These are phyloP conservation scores for Oreochromis tanganicae DNA, from an alignment of 2,113 vertebrate species.

Conservation along the genomic window DNA sequence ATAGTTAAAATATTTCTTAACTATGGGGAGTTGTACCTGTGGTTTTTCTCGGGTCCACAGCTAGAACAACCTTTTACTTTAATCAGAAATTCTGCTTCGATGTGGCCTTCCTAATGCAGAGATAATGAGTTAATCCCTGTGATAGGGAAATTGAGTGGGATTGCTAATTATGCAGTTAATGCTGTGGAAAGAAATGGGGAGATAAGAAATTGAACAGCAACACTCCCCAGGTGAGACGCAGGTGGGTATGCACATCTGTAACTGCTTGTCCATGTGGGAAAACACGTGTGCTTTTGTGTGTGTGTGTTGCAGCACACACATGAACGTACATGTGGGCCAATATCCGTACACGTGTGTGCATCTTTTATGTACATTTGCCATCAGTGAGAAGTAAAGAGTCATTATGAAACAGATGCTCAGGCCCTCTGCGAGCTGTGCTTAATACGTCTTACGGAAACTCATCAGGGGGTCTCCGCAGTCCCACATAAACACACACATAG, in stretches of 20 bases:
- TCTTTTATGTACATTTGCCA: constrained; percentile 8
- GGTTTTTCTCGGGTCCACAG: background rate
- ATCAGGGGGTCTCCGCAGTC: constrained; percentile 24
- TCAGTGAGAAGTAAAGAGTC: background rate
- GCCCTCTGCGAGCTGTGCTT: constrained; percentile 4
- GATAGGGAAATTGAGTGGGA: constrained; percentile 29
- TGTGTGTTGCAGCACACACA: background rate
- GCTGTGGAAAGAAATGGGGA: constrained; percentile 27
- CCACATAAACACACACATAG: constrained; percentile 9
- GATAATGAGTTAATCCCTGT: constrained; percentile 52
- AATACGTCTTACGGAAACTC: constrained; percentile 34
- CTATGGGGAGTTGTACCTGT: background rate
- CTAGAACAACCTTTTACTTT: background rate
- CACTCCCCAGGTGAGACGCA: constrained; percentile 17
- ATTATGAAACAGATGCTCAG: constrained; percentile 39
- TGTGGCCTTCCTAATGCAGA: constrained; percentile 12
- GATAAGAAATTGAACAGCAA: constrained; percentile 12
- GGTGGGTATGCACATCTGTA: background rate
- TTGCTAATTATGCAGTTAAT: constrained; percentile 54
- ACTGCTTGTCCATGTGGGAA: background rate
- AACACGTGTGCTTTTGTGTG: background rate
- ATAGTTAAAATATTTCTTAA: background rate
- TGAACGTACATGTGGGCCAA: background rate
- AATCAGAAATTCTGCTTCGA: constrained; percentile 13
- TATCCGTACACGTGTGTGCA: background rate